Base-by-base conservation (phyloP, 1,140 invertebrate species). In the Caenorhabditis brenneri region DNA sequence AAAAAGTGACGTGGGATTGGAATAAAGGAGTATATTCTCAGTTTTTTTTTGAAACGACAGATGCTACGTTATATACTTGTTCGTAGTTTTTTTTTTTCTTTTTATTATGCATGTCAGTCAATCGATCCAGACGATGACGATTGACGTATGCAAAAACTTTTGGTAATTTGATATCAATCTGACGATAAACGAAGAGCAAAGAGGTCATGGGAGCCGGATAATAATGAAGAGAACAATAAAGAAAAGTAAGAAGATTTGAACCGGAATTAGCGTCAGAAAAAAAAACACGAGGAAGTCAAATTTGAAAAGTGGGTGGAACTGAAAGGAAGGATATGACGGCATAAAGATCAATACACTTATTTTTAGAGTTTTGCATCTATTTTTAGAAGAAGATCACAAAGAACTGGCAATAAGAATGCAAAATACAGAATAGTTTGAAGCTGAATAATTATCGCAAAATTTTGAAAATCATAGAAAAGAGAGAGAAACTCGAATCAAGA, bases 141-240 rank as follows among this genome's bases (percentile, higher is more conserved):
- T 74, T 74, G 65, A 74, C 65, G 65, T 74, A 74, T 31, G n/a
- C n/a, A n/a, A 36, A 65, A 33, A 39, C 29, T 24, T 15, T 36
- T 74, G 65, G 65, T 74, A 74, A 74, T 74, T 42, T n/a, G 65
- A 74, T 74, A 74, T 74, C 65, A 74, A 74, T 74, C n/a, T 10
- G 65, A 74, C 65, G 36, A 74, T 74, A 74, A 46, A 74, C 65
- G 33, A 74, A 74, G 65, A 74, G 65, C 65, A 42, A 31, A 10
- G 65, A 42, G 29, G 65, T 74, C 65, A 74, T 74, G 65, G 36
- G 65, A 74, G 65, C 9, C 33, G 36, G 65, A 74, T 74, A 74
- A 74, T 74, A 46, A 42, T 4, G 36, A 24, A 42, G 36, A 24
- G 65, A 24, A 74, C 36, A 74, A 74, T 74, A 15, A n/a, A n/a